Evolutionary conservation across 2,113 vertebrate species (phyloP).

Genomic region (Poeciliopsis retropinna): DNA sequence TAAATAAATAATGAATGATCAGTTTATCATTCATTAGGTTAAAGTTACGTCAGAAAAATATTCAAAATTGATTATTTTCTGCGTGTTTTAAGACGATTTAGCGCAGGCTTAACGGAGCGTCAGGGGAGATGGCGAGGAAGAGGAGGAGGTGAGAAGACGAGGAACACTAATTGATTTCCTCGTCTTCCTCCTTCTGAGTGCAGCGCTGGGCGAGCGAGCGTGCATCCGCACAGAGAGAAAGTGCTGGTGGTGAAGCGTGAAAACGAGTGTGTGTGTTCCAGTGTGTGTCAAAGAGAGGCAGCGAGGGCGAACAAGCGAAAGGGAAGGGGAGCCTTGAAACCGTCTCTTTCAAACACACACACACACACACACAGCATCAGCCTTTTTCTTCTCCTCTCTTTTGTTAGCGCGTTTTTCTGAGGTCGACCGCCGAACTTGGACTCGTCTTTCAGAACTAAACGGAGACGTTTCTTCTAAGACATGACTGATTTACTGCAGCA

Average conservation of each 20-base stretch:
- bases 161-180: constrained; percentile 56
- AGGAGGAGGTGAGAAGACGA: constrained; percentile 3
- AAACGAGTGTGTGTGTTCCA: constrained; percentile 24
- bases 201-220: constrained; percentile 24
- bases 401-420: constrained; percentile 6
- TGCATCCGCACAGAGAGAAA: constrained; percentile 31
- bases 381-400: constrained; percentile 30
- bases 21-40: no score
- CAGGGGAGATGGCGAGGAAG: neutral
- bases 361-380: neutral
- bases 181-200: constrained; percentile 33
- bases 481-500: no score
- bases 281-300: constrained; percentile 17
- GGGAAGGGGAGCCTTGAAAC: constrained; percentile 62
- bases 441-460: constrained; percentile 11
- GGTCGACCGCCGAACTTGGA: constrained; percentile 6
- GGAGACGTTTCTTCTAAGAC: no score
- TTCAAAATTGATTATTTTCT: neutral
- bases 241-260: constrained; percentile 48
- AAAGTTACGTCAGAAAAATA: no score
- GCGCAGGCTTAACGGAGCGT: neutral
- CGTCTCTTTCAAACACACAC: constrained; percentile 45
- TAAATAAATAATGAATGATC: no score
- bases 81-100: neutral
- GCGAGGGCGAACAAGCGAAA: constrained; percentile 24